Evolutionary conservation across 2,888 invertebrate genomes (phyloP), one percentile per base, ranked within the genome.

Genomic region (Morpho helenor): DNA sequence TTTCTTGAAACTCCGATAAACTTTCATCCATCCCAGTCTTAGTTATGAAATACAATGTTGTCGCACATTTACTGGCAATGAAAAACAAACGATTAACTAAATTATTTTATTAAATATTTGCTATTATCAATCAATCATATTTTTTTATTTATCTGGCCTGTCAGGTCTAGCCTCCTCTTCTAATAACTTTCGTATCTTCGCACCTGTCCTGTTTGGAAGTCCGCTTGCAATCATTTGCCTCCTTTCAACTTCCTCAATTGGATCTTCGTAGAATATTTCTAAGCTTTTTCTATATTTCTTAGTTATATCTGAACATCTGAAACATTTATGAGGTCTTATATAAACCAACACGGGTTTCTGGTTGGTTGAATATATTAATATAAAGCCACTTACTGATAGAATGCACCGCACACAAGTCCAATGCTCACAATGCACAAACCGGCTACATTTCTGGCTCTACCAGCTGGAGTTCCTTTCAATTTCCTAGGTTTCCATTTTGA

Each of bases 401-500:
- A 63, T 10, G 74, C 65, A 64, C 91, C 92, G 59, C 68, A 73
- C 48, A 87, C 8, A 52, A 85, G 68, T 60, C 91, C 91, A 60
- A 87, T 50, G 43, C 79, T 77, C 62, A 94, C 47, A 7, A 89
- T 61, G 40, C 88, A 90, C 22, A 82, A 67, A 8, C 91, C 92
- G 65, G 92, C 82, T 60, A 84, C 81, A 77, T 94, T 93, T 64
- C 93, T 82, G 60, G 91, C 85, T 62, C 69, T 74, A 65, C 86
- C 91, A 52, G 94, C 92, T 49, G 94, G 94, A 48, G 94, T 94
- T 68, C 94, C 94, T 77, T 87, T 90, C 61, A 93, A 80, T 83
- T 91, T 90, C 79, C 94, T 91, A 64, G 94, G 94, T 88, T 94
- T 94, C 77, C 94, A 89, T 75, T 88, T 90, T 66, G 83, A 90